phyloP scores from a whole-genome alignment of 2,797 vertebrate species.

The Malurus splendens region DNA sequence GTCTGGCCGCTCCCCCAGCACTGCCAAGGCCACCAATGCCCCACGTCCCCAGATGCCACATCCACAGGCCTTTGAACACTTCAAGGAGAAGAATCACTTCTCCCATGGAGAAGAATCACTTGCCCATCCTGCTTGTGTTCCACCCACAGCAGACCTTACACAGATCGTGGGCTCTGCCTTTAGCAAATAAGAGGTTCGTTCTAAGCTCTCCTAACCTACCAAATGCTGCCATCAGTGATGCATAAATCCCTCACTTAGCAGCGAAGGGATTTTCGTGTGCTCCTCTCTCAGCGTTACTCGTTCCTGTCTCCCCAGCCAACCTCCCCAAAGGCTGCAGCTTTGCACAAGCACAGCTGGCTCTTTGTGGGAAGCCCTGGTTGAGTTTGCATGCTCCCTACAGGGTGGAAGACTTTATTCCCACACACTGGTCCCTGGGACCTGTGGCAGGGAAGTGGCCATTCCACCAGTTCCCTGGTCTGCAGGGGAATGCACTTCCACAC shows the following conservation, averaged over 20 bases:
- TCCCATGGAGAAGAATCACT: not conserved
- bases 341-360: not conserved
- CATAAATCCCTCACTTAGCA: not conserved
- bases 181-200: not conserved
- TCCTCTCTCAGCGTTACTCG: rapidly evolving
- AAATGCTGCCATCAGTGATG: not conserved
- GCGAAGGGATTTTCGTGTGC: not conserved
- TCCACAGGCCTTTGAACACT: not conserved
- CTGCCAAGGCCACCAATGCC: not conserved
- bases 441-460: not conserved
- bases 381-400: not conserved
- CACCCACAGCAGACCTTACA: not conserved
- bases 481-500: not conserved
- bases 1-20: not conserved
- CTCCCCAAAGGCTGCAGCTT: not conserved
- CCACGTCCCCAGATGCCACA: not conserved
- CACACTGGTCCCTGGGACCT: rapidly evolving
- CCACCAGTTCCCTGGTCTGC: not conserved
- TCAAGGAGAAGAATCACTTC: not conserved
- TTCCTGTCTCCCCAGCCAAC: not conserved
- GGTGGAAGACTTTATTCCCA: not conserved
- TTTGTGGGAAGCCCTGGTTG: not conserved
- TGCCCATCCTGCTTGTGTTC: not conserved
- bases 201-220: not conserved
- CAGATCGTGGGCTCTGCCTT: not conserved